These are phyloP conservation scores for Elephantulus edwardii DNA, from an alignment of 2,113 vertebrate species.

Conservation along the genomic window DNA sequence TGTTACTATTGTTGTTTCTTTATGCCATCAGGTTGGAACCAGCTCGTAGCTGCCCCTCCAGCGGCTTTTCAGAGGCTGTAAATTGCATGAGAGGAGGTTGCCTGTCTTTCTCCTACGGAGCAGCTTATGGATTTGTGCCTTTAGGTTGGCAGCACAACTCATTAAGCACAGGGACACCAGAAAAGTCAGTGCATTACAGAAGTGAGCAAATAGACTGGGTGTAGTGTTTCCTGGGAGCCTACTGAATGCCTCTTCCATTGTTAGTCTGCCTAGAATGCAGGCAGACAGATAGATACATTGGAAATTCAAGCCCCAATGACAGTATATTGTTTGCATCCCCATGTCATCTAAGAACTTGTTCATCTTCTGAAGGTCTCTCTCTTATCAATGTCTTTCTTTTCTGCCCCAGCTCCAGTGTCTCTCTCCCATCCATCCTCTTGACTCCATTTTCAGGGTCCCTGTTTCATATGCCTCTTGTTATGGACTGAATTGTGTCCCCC, in stretches of 20 bases:
- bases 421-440: background rate
- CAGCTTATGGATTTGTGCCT: too few species aligned
- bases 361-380: background rate
- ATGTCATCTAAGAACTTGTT: background rate
- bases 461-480: background rate
- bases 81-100: too few species aligned
- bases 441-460: background rate
- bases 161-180: too few species aligned
- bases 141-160: too few species aligned
- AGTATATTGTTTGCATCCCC: background rate
- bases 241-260: background rate
- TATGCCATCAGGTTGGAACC: too few species aligned
- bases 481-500: background rate
- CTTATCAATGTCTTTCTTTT: background rate
- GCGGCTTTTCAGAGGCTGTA: too few species aligned
- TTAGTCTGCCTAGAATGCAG: background rate
- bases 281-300: background rate
- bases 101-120: too few species aligned
- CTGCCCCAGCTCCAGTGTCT: background rate
- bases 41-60: too few species aligned
- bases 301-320: background rate
- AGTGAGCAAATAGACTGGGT: background rate
- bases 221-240: background rate
- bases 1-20: too few species aligned
- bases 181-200: too few species aligned